Conservation (phyloP, 2,797 vertebrate species). For the Sebastes vulpes region DNA sequence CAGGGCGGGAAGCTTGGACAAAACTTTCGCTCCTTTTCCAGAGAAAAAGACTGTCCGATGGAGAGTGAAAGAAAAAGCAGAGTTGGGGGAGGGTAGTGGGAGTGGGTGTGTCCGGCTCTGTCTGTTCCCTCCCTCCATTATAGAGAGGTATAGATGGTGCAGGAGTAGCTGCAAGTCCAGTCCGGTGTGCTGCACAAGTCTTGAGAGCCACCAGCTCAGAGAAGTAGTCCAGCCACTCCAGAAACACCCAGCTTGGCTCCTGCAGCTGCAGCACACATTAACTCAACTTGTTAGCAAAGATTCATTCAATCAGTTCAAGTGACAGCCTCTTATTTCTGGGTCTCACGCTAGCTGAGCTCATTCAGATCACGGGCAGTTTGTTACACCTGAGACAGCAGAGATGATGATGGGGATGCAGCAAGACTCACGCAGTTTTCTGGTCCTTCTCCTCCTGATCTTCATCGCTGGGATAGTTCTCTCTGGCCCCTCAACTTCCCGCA, state of each 20-base stretch:
- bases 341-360: conserved; percentile 12
- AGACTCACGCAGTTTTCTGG: conserved; percentile 52
- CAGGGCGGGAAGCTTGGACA: conserved; percentile 26
- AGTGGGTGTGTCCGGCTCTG: conserved; percentile 66
- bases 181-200: conserved; percentile 71
- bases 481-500: conserved; percentile 54
- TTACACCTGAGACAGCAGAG: conserved; percentile 40
- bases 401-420: conserved; percentile 60
- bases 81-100: conserved; percentile 28
- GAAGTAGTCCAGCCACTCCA: conserved; percentile 70
- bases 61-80: conserved; percentile 24
- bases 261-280: conserved; percentile 27
- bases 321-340: background rate
- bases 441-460: conserved; percentile 65
- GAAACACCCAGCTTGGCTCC: conserved; percentile 24
- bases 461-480: conserved; percentile 70
- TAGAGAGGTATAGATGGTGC: conserved; percentile 82
- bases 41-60: conserved; percentile 30
- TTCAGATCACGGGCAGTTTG: conserved; percentile 13
- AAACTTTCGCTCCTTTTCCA: conserved; percentile 35
- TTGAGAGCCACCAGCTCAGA: conserved; percentile 64
- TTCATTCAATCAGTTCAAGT: background rate
- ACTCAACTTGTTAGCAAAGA: conserved; percentile 3
- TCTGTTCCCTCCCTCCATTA: conserved; percentile 78
- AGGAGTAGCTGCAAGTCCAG: conserved; percentile 66